Evolutionary conservation across 2,797 vertebrate genomes (phyloP), one percentile per base, ranked within the genome.

Genomic region (Cuculus canorus): DNA sequence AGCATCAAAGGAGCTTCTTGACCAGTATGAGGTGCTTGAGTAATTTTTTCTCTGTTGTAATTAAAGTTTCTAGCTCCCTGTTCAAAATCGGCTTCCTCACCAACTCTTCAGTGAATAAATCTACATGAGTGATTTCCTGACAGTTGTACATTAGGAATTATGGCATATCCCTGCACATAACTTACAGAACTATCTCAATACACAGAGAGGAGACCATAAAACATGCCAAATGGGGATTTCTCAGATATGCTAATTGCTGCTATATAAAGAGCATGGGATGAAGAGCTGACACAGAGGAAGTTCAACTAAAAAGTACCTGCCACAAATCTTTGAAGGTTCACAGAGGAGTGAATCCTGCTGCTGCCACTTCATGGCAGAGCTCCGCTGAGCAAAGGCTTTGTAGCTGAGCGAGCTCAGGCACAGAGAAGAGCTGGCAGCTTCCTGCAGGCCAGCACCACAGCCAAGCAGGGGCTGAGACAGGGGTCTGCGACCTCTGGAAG

Each of bases 71-170:
- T 35, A 80, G 45, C 50, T 95, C 88, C 63, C 90, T 96, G 65
- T 88, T 96, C 96, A 95, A 89, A 95, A 92, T 88, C 77, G 32
- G 95, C 93, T 97, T 95, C 78, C 80, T 94, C 68, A 90, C 88
- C 64, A 70, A 63, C 87, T 91, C 91, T 81, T 96, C 86, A 95
- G 92, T 97, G 94, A 95, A 95, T 97, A 96, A 96, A 97, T 97
- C 94, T 93, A 56, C 0, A 7, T 93, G 93, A 94, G 64, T 96
- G 96, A 96, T 96, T 97, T 97, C 86, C 88, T 95, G 95, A 93
- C 91, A 95, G 79, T 92, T 95, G 86, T 91, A 92, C 84, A 92
- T 96, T 96, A 97, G 91, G 86, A 97, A 95, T 97, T 96, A 95
- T 50, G 73, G 95, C 85, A 71, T 92, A 88, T 88, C 88, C 81